Evolutionary conservation across 2,888 invertebrate species (phyloP).

Genomic region (Alentia gelatinosa): DNA sequence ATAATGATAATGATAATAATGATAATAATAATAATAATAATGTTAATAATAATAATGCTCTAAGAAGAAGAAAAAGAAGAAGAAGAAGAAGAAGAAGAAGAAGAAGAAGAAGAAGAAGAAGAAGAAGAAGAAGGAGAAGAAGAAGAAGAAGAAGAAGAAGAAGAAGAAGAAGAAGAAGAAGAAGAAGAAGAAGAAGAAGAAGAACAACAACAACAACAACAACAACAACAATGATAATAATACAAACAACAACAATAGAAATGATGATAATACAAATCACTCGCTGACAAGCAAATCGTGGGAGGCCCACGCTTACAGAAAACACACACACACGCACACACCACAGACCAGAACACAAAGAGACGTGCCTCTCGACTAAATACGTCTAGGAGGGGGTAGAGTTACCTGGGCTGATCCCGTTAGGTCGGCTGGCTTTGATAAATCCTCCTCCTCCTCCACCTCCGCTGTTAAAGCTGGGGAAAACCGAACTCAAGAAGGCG

Average conservation of each 20-base stretch:
- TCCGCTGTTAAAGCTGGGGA: constrained; percentile 26
- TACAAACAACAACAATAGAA: too few relatives aligned
- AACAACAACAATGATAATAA: not conserved
- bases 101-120: not conserved
- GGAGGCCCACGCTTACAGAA: too few relatives aligned
- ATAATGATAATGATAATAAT: too few relatives aligned
- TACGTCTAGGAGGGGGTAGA: too few relatives aligned
- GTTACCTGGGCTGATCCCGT: not conserved
- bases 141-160: not conserved
- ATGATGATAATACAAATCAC: not conserved
- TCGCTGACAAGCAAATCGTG: too few relatives aligned
- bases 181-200: not conserved
- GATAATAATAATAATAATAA: too few relatives aligned
- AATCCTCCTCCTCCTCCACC: too few relatives aligned
- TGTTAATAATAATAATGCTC: too few relatives aligned
- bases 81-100: too few relatives aligned
- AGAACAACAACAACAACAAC: not conserved
- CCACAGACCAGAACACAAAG: too few relatives aligned
- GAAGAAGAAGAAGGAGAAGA: not conserved
- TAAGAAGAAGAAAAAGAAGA: too few relatives aligned
- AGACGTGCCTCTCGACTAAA: too few relatives aligned
- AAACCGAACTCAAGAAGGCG: constrained; percentile 44
- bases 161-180: not conserved
- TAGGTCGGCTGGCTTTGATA: not conserved
- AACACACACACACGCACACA: not conserved